These are phyloP conservation scores for Theristicus caerulescens DNA, from an alignment of 2,113 vertebrate genomes.

Conservation along the genomic window DNA sequence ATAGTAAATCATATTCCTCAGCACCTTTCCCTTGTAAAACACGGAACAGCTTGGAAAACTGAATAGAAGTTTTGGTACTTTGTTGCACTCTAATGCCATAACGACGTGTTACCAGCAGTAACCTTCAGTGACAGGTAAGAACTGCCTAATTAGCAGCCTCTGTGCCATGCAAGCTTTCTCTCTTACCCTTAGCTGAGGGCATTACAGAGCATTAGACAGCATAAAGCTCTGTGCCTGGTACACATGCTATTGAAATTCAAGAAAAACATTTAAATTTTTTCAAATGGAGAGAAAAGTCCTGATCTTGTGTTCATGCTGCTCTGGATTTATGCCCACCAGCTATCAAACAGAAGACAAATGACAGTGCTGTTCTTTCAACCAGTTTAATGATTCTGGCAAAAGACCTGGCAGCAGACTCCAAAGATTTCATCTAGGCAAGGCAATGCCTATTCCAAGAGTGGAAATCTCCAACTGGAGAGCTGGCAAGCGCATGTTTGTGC, in stretches of 20 bases:
- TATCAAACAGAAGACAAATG: slow-evolving; percentile 48
- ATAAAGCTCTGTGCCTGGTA: not conserved
- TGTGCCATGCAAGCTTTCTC: not conserved
- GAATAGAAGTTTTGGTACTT: not conserved
- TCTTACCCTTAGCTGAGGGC: not conserved
- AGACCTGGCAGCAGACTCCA: slow-evolving; percentile 3
- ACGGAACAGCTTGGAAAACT: slow-evolving; percentile 7
- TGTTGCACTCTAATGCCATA: not conserved
- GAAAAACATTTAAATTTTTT: not conserved
- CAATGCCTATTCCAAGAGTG: slow-evolving; percentile 55
- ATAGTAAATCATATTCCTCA: not conserved
- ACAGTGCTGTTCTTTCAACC: slow-evolving; percentile 46
- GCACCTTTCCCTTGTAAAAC: slow-evolving; percentile 5
- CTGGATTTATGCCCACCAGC: slow-evolving; percentile 41
- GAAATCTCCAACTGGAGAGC: slow-evolving; percentile 49
- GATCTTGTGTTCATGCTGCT: slow-evolving; percentile 6
- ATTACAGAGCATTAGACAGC: not conserved
- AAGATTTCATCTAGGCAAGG: slow-evolving; percentile 55
- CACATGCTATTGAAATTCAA: not conserved
- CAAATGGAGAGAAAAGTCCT: not conserved
- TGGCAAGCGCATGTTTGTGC: slow-evolving; percentile 41
- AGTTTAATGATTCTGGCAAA: slow-evolving; percentile 56
- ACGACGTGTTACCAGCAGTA: not conserved
- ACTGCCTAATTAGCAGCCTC: not conserved
- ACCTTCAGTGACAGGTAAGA: not conserved